A percentile compares a stretch with the other conserved stretches of the same genome.
These are phyloP conservation scores for Dendrolimus pini DNA, from an alignment of 2,888 invertebrate genomes.

Conservation along the genomic window DNA sequence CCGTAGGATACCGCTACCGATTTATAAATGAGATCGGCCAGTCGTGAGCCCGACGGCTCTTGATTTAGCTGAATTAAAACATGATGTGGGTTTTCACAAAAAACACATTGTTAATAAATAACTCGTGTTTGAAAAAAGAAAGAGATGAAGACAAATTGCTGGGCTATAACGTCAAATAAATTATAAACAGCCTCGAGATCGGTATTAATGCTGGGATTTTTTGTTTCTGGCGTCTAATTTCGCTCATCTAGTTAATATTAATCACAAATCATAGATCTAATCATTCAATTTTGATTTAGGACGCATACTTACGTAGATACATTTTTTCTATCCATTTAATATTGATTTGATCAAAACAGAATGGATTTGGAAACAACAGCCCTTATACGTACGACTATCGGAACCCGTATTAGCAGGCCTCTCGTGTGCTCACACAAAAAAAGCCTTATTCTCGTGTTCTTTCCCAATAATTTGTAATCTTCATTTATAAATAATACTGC, in stretches of 20 bases:
- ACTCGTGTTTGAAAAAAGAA: conserved; percentile 55
- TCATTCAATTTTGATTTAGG: no score
- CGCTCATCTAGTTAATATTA: neutral
- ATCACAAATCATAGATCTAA: no score
- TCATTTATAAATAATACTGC: no score
- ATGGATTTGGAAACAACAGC: no score
- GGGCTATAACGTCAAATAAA: conserved; percentile 50
- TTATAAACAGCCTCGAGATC: conserved; percentile 27
- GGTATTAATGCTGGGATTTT: conserved; percentile 13
- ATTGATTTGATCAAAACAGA: neutral
- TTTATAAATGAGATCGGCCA: conserved; percentile 61
- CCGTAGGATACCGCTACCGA: conserved; percentile 75
- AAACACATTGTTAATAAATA: conserved; percentile 60
- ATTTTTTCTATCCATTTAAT: neutral
- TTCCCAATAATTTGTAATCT: no score
- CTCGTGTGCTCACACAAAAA: no score
- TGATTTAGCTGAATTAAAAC: conserved; percentile 69
- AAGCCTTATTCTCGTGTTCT: no score
- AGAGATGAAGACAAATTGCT: conserved; percentile 68
- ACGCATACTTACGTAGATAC: no score
- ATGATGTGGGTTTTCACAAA: conserved; percentile 68
- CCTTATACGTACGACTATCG: no score
- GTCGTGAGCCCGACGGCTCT: conserved; percentile 48
- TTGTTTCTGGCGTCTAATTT: conserved; percentile 11
- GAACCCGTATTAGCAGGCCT: no score